phyloP scores from a whole-genome alignment of 2,888 invertebrate genomes.

The Agriopis leucophaearia region DNA sequence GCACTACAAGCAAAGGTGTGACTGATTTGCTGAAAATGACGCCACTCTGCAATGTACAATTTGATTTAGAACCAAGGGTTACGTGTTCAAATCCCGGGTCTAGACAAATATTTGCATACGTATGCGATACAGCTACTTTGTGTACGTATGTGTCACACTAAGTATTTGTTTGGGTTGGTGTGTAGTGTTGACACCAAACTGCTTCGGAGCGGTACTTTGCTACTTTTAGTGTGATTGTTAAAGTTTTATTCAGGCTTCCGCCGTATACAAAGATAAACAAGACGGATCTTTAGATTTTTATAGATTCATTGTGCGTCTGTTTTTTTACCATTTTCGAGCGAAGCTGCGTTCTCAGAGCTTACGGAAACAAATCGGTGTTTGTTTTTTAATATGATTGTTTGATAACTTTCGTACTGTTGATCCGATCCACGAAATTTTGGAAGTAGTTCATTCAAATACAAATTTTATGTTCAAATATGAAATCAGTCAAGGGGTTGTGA shows the following conservation, averaged over 20 bases:
- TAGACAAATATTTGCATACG: slow-evolving; percentile 46
- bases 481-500: no score
- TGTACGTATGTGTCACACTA: slow-evolving; percentile 35
- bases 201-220: slow-evolving; percentile 36
- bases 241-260: slow-evolving; percentile 32
- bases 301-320: slow-evolving; percentile 5
- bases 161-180: slow-evolving; percentile 45
- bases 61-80: slow-evolving; percentile 39
- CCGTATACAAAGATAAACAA: slow-evolving; percentile 25
- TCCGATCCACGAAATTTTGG: no score
- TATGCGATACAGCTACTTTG: slow-evolving; percentile 38
- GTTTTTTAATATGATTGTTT: no score
- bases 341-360: background rate
- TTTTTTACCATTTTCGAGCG: background rate
- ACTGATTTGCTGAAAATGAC: background rate
- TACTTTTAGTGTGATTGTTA: slow-evolving; percentile 39
- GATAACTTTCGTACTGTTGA: no score
- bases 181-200: slow-evolving; percentile 40
- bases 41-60: slow-evolving; percentile 29
- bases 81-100: slow-evolving; percentile 42
- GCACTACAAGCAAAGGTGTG: background rate
- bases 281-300: slow-evolving; percentile 23
- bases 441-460: no score
- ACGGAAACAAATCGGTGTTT: no score
- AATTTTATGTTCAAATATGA: no score